phyloP scores from a whole-genome alignment of 2,797 vertebrate genomes.

The Silurus lanzhouensis region DNA sequence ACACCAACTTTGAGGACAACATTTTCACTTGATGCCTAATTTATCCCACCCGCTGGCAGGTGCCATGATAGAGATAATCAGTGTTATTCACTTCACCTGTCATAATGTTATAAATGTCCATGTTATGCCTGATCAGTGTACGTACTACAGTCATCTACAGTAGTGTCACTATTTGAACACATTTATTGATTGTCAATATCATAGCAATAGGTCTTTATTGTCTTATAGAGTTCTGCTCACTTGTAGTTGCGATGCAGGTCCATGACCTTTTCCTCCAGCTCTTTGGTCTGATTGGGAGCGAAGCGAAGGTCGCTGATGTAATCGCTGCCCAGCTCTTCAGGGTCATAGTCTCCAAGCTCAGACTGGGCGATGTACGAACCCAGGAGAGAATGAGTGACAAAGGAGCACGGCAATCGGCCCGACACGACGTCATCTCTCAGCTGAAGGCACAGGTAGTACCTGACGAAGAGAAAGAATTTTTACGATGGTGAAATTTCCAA shows the following conservation, averaged over 20 bases:
- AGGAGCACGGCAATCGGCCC: constrained; percentile 92
- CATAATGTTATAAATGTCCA: too few relatives aligned
- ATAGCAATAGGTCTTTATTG: not conserved
- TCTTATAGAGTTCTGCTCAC: constrained; percentile 64
- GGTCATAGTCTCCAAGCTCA: constrained; percentile 92
- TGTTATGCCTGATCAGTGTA: not conserved
- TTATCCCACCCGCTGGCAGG: too few relatives aligned
- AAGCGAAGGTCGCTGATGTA: constrained; percentile 92
- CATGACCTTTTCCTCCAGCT: constrained; percentile 76
- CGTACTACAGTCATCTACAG: not conserved
- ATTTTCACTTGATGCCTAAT: too few relatives aligned
- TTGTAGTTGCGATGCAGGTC: constrained; percentile 96
- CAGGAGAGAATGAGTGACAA: constrained; percentile 89
- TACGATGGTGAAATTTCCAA: not conserved
- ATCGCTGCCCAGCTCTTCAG: constrained; percentile 85
- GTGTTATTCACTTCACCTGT: too few relatives aligned
- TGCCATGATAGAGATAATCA: too few relatives aligned
- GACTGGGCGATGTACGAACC: constrained; percentile 95
- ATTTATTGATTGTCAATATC: not conserved
- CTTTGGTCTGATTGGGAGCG: constrained; percentile 88
- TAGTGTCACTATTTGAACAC: not conserved
- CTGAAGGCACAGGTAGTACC: constrained; percentile 94
- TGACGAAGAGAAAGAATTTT: not conserved
- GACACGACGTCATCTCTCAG: constrained; percentile 92
- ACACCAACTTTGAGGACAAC: too few relatives aligned